Conservation (phyloP, 2,113 vertebrate species). For the Oreochromis spilurus region DNA sequence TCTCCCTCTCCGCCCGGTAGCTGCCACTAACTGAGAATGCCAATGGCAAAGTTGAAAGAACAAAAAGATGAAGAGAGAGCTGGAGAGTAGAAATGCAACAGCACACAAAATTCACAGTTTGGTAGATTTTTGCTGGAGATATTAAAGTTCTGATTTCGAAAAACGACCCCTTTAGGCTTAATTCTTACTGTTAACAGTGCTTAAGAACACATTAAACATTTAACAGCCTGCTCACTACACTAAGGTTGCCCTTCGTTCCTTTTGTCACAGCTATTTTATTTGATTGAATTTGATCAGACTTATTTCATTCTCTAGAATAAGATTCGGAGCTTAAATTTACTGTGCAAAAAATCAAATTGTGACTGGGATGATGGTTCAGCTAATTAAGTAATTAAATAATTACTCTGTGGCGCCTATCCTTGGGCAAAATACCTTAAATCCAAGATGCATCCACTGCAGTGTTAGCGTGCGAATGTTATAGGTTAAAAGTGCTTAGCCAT, state of each 20-base stretch:
- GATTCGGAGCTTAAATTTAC: not conserved
- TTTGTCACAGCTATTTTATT: not conserved
- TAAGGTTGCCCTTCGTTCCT: not conserved
- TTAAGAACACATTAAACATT: not conserved
- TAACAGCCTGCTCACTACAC: not conserved
- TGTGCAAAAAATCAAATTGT: not conserved
- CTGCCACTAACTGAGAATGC: constrained; percentile 3
- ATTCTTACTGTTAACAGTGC: not conserved
- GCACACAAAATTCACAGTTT: not conserved
- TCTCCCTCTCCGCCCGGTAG: not conserved
- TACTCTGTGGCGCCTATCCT: not conserved
- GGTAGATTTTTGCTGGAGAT: not conserved
- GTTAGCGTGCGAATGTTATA: not conserved
- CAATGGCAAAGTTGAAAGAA: not conserved
- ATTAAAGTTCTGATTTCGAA: not conserved
- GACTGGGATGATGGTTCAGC: not conserved
- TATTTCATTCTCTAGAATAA: not conserved
- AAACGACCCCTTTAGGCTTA: not conserved
- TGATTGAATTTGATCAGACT: not conserved
- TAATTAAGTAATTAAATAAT: not conserved
- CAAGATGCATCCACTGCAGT: not conserved
- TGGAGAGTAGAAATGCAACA: not conserved
- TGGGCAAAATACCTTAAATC: not conserved
- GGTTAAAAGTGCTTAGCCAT: not conserved
- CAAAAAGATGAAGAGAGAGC: not conserved